These are phyloP conservation scores for Nomada fabriciana DNA, from an alignment of 2,888 invertebrate species.

Conservation along the genomic window DNA sequence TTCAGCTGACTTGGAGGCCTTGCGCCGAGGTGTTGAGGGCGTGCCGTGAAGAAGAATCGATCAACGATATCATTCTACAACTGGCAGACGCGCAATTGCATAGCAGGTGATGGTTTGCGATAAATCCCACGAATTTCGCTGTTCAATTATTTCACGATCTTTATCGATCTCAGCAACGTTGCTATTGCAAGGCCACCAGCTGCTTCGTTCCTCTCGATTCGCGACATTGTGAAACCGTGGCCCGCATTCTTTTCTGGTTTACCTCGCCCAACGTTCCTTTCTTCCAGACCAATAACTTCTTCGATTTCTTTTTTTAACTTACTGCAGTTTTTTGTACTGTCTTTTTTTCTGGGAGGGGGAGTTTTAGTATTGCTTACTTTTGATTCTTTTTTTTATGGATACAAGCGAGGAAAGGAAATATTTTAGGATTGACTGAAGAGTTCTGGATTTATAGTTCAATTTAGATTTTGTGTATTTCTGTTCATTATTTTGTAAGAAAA, in stretches of 20 bases:
- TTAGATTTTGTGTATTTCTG: too few species aligned
- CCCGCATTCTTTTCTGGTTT: slow-evolving; percentile 57
- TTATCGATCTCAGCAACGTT: slow-evolving; percentile 71
- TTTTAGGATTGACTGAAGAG: too few species aligned
- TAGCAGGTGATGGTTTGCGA: slow-evolving; percentile 62
- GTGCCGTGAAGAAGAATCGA: slow-evolving; percentile 35
- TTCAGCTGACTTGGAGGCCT: slow-evolving; percentile 14
- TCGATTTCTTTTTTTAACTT: background rate
- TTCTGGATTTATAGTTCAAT: too few species aligned
- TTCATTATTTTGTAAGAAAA: too few species aligned
- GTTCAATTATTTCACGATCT: slow-evolving; percentile 75
- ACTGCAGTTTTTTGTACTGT: background rate
- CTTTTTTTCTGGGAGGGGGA: background rate
- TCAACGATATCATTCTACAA: slow-evolving; percentile 42
- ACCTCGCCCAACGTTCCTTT: slow-evolving; percentile 26
- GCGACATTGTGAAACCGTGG: slow-evolving; percentile 45
- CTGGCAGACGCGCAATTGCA: slow-evolving; percentile 26
- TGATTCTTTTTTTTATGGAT: background rate
- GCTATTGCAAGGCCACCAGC: slow-evolving; percentile 67
- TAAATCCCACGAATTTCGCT: slow-evolving; percentile 75
- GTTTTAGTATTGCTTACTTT: background rate
- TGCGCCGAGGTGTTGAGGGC: slow-evolving; percentile 31
- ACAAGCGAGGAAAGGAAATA: too few species aligned
- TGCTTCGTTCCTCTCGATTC: slow-evolving; percentile 43
- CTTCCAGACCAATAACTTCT: background rate